Evolutionary conservation across 2,888 invertebrate genomes (phyloP).

Genomic region (Nomada fabriciana): DNA sequence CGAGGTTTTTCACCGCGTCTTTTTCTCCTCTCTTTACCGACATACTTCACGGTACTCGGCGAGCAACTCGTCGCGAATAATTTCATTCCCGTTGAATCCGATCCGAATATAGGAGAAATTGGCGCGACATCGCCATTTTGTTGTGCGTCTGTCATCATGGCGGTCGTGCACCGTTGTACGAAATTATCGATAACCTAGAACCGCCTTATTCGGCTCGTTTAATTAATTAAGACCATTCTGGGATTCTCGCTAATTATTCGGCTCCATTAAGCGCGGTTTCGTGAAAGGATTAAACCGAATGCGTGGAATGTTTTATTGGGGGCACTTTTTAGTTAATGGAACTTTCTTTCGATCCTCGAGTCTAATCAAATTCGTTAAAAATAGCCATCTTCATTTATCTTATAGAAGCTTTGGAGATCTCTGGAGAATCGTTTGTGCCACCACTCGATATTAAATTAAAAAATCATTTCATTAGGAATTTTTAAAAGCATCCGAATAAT

Average conservation of each 20-base stretch:
- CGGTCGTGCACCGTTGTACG: constrained; percentile 31
- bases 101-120: background rate
- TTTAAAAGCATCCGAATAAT: too few species aligned
- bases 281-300: too few species aligned
- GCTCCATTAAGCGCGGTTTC: constrained; percentile 21
- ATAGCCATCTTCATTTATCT: too few species aligned
- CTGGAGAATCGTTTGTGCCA: too few species aligned
- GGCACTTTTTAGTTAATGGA: too few species aligned
- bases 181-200: constrained; percentile 35
- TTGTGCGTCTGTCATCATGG: background rate
- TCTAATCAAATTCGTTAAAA: too few species aligned
- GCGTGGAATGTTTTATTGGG: too few species aligned
- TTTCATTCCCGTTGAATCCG: background rate
- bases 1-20: constrained; percentile 17
- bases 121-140: background rate
- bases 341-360: too few species aligned
- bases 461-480: too few species aligned
- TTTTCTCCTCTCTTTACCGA: background rate
- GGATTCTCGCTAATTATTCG: constrained; percentile 34
- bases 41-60: background rate
- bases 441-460: too few species aligned
- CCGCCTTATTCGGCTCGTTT: constrained; percentile 16
- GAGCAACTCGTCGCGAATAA: background rate
- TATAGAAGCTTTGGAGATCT: too few species aligned
- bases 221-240: constrained; percentile 44